Base-by-base conservation (phyloP, 2,113 vertebrate species). In the Machaerirhynchus nigripectus region DNA sequence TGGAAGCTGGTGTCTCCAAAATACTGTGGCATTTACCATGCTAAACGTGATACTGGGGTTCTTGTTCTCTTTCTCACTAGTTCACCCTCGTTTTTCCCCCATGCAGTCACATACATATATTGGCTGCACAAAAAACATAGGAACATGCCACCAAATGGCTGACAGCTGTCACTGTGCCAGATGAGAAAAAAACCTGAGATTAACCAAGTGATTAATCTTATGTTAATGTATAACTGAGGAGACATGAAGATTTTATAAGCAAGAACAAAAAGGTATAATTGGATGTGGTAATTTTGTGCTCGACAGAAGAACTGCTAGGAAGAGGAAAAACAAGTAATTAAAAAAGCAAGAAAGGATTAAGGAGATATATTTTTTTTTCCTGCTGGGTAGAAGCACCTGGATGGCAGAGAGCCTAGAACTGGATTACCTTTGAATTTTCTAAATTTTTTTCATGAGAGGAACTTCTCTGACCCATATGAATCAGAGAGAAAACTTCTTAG, bases 351-450 rank as follows among this genome's bases (percentile, higher is more conserved):
- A 95, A 90, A 86, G 87, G 71, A 96, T 97, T 96, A 97, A 92
- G 59, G 82, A 86, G 87, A 22, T 74, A 0, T 55, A n/a, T 71
- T 93, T 90, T 73, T 78, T 95, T 93, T 84, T 47, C 92, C 92
- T 93, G 82, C 93, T 97, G 94, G 35, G 93, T 83, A 73, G 84
- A 95, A 84, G 84, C 96, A 96, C 94, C 90, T 97, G 87, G 64
- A 97, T 97, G 96, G 96, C 95, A 92, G 37, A 91, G 50, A 96
- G 96, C 94, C 95, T 93, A 93, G 87, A 95, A 96, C 0, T 91
- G 55, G 92, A 96, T 97, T 97, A 91, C 55, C 74, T 97, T 95
- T 93, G 84, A 95, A 90, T 90, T 95, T 96, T 87, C 60, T 76
- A 59, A 93, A 94, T 91, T 91, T 49, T 96, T 95, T 94, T 93